These are phyloP conservation scores for Rhea americana DNA, from an alignment of 2,113 vertebrate genomes.

Conservation along the genomic window DNA sequence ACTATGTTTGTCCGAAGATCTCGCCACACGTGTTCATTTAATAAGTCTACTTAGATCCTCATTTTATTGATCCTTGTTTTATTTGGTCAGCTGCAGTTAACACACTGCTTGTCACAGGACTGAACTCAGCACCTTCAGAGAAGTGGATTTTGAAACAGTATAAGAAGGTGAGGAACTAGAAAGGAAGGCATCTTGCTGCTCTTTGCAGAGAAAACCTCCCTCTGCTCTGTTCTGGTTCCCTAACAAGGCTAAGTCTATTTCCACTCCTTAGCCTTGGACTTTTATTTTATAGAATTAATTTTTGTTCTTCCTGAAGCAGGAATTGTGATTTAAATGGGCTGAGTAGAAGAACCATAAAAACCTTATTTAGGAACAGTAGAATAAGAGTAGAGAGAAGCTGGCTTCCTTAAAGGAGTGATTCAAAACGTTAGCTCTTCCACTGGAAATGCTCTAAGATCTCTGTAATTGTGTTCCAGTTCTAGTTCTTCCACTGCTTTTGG, in stretches of 20 bases:
- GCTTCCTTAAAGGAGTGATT: neutral
- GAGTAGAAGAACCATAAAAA: neutral
- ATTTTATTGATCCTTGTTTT: neutral
- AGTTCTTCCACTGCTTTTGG: neutral
- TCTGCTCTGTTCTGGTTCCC: neutral
- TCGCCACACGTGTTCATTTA: neutral
- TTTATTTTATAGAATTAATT: neutral
- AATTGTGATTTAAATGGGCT: neutral
- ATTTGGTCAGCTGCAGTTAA: neutral
- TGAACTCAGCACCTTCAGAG: neutral
- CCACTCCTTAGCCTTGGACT: neutral
- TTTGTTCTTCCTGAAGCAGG: neutral
- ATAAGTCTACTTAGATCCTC: neutral
- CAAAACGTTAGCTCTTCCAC: neutral
- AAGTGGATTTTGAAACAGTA: neutral
- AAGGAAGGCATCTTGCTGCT: accelerated
- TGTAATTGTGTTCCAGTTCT: neutral
- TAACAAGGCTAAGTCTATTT: neutral
- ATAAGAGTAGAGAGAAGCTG: neutral
- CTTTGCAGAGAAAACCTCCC: neutral
- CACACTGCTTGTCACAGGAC: neutral
- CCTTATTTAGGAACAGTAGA: neutral
- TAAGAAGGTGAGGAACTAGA: neutral
- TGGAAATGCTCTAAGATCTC: neutral
- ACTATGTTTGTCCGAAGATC: neutral